phyloP scores from a whole-genome alignment of 2,113 vertebrate genomes.

The Synchiropus splendidus region DNA sequence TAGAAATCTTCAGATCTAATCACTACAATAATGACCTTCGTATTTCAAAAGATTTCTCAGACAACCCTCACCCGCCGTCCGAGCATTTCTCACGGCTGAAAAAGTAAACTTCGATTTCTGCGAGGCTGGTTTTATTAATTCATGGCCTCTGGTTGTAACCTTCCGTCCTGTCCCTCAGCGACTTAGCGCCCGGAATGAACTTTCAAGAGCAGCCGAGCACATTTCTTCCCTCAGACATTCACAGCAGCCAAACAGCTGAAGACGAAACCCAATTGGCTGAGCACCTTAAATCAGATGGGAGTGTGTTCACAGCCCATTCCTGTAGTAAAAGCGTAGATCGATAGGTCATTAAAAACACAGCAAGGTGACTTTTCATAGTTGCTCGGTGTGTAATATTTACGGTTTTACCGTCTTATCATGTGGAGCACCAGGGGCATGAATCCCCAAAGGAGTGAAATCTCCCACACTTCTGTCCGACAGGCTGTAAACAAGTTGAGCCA shows the following conservation, averaged over 20 bases:
- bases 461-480: conserved; percentile 17
- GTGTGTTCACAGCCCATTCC: too few relatives aligned
- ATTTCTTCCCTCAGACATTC: conserved; percentile 11
- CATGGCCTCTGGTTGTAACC: conserved; percentile 7
- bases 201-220: conserved; percentile 12
- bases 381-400: too few relatives aligned
- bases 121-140: conserved; percentile 14
- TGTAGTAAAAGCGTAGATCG: conserved; percentile 1
- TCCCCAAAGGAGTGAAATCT: conserved; percentile 7
- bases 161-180: conserved; percentile 6
- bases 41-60: too few relatives aligned
- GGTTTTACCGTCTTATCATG: too few relatives aligned
- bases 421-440: too few relatives aligned
- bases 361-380: neutral
- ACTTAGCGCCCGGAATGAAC: conserved; percentile 5
- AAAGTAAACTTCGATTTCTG: conserved; percentile 8
- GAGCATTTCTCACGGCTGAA: neutral
- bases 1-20: too few relatives aligned
- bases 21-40: too few relatives aligned
- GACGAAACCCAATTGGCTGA: conserved; percentile 5
- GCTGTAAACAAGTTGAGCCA: conserved; percentile 9
- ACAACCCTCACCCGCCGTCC: neutral
- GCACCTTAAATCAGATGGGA: conserved; percentile 1
- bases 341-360: conserved; percentile 15
- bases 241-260: conserved; percentile 5